Base-by-base conservation (phyloP, 2,113 vertebrate genomes). In the Corythornis cristatus region DNA sequence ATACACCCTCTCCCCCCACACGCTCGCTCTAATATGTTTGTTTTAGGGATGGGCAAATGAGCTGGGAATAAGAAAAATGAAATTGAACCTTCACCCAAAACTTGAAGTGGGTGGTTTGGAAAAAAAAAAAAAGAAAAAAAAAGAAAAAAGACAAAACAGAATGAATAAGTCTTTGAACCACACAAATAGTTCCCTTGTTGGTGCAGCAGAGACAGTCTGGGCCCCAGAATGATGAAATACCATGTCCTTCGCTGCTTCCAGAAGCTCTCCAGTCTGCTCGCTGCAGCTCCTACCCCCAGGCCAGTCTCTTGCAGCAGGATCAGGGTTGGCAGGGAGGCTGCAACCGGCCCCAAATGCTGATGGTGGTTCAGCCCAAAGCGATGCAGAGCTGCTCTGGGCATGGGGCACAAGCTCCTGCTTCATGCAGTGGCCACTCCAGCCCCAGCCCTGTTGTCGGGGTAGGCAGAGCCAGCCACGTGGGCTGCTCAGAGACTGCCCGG, bases 21-120 rank as follows among this genome's bases (percentile, higher is more conserved):
- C 12, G 67, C 91, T 85, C 46, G 78, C 91, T 94, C 89, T 83
- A 68, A 45, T 91, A 77, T 93, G 93, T 94, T 95, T 95, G 91
- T 46, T 94, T 94, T 94, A 96, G 84, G 95, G 95, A 95, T 90
- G 94, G 91, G 90, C 90, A 89, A 88, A 83, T 78, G 94, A 95
- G 91, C 85, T 88, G 92, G 91, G 89, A 96, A 92, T 86, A 92
- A 96, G 81, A 95, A 94, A 95, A 96, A 96, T 93, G 82, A 88
- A 95, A 94, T 48, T 92, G 92, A 96, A 95, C 95, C 92, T 95
- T 95, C 93, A 90, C 92, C 94, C 88, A 93, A 94, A 96, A 80
- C 80, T 77, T 93, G 53, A 94, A 93, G 87, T 81, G 93, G 91
- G 87, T 95, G 76, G 91, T 95, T 96, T 94, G 79, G 61, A 45